A percentile compares a stretch with the other conserved stretches of the same genome.
Conservation (phyloP, 2,797 vertebrate species). For the Anolis apletophallus region DNA sequence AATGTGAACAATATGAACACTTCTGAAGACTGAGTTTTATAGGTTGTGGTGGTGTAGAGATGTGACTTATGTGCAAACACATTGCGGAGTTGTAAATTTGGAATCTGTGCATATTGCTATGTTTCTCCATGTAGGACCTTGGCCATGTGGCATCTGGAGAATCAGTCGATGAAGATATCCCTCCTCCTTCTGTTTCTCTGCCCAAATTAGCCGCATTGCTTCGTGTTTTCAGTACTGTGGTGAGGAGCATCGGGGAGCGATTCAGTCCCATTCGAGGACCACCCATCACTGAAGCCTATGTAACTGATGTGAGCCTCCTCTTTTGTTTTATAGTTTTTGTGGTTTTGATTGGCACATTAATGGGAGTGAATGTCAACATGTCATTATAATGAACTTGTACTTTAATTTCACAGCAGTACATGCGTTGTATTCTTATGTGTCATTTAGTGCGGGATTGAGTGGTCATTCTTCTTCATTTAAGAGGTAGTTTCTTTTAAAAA, state of each 20-base stretch:
- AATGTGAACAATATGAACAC: not conserved
- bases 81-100: not conserved
- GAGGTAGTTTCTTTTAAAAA: not conserved
- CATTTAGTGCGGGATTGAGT: not conserved
- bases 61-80: rapidly evolving
- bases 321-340: not conserved
- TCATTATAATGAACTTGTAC: not conserved
- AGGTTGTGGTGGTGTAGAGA: not conserved
- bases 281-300: conserved; percentile 94
- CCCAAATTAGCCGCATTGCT: conserved; percentile 96
- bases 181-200: conserved; percentile 93
- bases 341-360: not conserved
- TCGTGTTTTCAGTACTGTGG: conserved; percentile 97
- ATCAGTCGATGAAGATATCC: conserved; percentile 92
- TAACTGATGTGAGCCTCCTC: conserved; percentile 88
- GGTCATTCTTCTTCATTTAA: not conserved
- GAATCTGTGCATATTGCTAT: not conserved
- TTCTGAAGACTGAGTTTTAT: not conserved
- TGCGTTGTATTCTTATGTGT: not conserved
- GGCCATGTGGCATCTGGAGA: conserved; percentile 92
- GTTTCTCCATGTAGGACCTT: conserved; percentile 84
- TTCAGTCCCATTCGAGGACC: conserved; percentile 94
- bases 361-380: not conserved
- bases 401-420: not conserved
- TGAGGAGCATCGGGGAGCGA: conserved; percentile 96